Percentiles rank a stretch among this genome's conserved stretches.
Conservation (phyloP, 1,140 invertebrate genomes). For the Papilio helenus region DNA sequence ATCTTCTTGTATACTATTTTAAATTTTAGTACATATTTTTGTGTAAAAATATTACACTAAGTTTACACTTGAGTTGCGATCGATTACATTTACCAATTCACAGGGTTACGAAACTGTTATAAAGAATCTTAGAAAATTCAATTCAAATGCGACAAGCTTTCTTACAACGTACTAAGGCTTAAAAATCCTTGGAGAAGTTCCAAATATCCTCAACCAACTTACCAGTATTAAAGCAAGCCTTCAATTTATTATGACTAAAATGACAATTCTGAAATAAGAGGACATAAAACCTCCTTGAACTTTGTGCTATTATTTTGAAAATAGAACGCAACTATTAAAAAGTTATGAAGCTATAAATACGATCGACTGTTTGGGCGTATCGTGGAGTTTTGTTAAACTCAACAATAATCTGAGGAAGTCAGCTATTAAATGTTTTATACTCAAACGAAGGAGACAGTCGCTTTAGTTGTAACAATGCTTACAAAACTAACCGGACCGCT, state of each 20-base stretch:
- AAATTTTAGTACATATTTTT: no score
- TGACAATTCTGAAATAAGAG: constrained; percentile 11
- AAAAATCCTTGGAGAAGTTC: constrained; percentile 21
- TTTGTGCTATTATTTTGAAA: constrained; percentile 13
- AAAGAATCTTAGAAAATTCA: not conserved
- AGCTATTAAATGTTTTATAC: constrained; percentile 28
- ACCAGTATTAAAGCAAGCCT: not conserved
- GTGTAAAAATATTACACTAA: not conserved
- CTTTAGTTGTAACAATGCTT: constrained; percentile 21
- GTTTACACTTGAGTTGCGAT: not conserved
- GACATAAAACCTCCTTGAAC: constrained; percentile 17
- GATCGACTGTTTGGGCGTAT: not conserved
- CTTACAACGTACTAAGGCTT: not conserved
- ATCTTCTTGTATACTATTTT: no score
- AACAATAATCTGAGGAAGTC: not conserved
- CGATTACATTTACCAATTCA: not conserved
- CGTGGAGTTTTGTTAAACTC: constrained; percentile 13
- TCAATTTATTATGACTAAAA: constrained; percentile 14
- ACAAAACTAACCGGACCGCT: constrained; percentile 31
- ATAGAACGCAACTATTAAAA: constrained; percentile 13
- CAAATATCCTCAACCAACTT: constrained; percentile 12
- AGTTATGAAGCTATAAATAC: constrained; percentile 21
- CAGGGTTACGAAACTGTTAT: not conserved
- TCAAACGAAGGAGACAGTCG: not conserved
- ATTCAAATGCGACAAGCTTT: constrained; percentile 1